Base-by-base conservation (phyloP, 2,797 vertebrate species). In the Chloroceryle inda region DNA sequence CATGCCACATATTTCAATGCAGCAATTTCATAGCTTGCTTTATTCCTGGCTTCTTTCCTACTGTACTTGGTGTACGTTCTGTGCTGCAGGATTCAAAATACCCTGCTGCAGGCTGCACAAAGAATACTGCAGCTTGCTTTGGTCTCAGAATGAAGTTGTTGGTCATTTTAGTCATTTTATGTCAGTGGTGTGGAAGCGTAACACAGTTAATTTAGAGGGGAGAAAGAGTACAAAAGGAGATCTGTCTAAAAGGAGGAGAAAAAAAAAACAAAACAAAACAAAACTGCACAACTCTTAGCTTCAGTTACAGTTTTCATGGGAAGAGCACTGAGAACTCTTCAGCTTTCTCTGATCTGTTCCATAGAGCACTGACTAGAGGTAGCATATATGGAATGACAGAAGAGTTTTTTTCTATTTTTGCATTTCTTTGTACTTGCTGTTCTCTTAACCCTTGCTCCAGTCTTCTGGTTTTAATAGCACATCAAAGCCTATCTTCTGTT, bases 31-130 rank as follows among this genome's bases (percentile, higher is more conserved):
- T 61, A 23, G 33, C 69, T 83, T 59, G 3, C 38, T 64, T 68
- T 16, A 40, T 74, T 87, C 20, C 49, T 15, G 33, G 2, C 17
- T 85, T 33, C 27, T 24, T 66, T 35, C 0, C 0, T 23, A 3
- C 45, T 69, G 6, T 6, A 3, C n/a, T 77, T 11, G 24, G 44
- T 47, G 18, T 0, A 0, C 64, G 58, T 42, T 58, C 63, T 29
- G 58, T 40, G 66, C 58, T 62, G 61, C 64, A 68, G 72, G 55
- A 15, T 62, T 64, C 23, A 9, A n/a, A 73, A 27, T 10, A 4
- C 11, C 23, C 17, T 7, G 27, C 37, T 40, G 67, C 35, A 16
- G 66, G 53, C 69, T 61, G 56, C 2, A 2, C 5, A 0, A 9
- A 9, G 27, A 37, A 12, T 8, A 1, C 13, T 33, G 44, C 44